These are phyloP conservation scores for Drosophila pandora DNA, from an alignment of 1,140 invertebrate genomes.

Conservation along the genomic window DNA sequence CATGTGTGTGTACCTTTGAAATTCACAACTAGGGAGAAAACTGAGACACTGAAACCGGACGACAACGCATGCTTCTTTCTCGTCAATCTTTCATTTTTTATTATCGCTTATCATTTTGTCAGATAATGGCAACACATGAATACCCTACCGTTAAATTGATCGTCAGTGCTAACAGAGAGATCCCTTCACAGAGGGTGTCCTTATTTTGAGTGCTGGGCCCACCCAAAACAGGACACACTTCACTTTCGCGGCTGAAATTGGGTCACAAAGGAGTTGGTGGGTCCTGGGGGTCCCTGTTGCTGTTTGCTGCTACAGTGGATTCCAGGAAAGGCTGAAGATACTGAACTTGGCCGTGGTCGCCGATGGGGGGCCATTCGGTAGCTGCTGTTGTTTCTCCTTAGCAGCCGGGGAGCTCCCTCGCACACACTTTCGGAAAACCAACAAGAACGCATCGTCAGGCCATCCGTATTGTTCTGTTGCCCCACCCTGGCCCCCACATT, in stretches of 20 bases:
- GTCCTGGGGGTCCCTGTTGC: constrained; percentile 10
- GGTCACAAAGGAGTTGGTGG: constrained; percentile 52
- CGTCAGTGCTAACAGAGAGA: background rate
- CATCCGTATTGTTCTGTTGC: constrained; percentile 15
- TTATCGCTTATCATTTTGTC: constrained; percentile 30
- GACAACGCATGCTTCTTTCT: constrained; percentile 27
- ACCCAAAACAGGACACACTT: constrained; percentile 21
- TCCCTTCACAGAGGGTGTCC: background rate
- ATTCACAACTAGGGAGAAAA: constrained; percentile 20
- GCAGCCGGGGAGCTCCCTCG: constrained; percentile 11
- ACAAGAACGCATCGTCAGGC: constrained; percentile 8
- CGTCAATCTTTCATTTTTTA: constrained; percentile 14
- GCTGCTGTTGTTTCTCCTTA: constrained; percentile 19
- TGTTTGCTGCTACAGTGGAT: constrained; percentile 46
- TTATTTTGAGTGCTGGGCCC: background rate
- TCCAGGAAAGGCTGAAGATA: constrained; percentile 65
- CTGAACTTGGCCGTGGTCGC: constrained; percentile 76
- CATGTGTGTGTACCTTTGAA: constrained; percentile 14
- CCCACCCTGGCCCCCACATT: constrained; percentile 5
- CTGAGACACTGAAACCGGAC: constrained; percentile 56
- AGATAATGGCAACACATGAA: constrained; percentile 7
- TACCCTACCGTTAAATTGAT: constrained; percentile 17
- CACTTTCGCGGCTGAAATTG: constrained; percentile 71
- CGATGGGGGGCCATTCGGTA: constrained; percentile 29
- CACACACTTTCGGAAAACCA: constrained; percentile 9